phyloP scores from a whole-genome alignment of 2,113 vertebrate genomes.

The Pelobates fuscus region DNA sequence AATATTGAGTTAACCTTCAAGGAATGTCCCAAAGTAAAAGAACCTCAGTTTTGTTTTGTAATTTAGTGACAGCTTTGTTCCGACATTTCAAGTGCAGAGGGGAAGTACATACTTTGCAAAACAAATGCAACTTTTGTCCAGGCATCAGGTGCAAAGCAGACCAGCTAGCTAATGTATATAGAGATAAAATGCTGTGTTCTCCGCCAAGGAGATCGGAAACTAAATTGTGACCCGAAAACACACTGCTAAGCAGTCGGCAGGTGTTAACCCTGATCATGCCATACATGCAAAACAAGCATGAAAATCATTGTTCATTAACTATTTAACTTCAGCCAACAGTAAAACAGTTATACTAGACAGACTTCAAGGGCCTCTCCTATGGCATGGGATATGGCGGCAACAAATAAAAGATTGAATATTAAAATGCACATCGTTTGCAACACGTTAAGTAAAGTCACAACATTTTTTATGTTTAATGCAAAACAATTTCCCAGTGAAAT shows the following conservation, averaged over 20 bases:
- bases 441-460: no score
- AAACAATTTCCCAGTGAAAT: no score
- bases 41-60: slow-evolving; percentile 6
- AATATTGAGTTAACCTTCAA: slow-evolving; percentile 40
- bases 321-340: neutral
- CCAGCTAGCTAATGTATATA: neutral
- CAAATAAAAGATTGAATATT: no score
- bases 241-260: neutral
- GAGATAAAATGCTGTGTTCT: slow-evolving; percentile 4
- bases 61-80: slow-evolving; percentile 2
- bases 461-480: no score
- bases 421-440: no score
- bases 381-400: neutral
- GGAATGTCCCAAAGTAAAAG: slow-evolving; percentile 12
- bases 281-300: slow-evolving; percentile 8
- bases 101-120: neutral
- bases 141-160: slow-evolving; percentile 22
- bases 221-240: neutral
- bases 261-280: slow-evolving; percentile 9
- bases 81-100: neutral
- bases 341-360: neutral
- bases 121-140: slow-evolving; percentile 14
- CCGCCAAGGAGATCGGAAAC: neutral
- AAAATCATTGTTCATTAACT: neutral
- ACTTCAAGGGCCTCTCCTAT: neutral